These are phyloP conservation scores for Heliothis peltigera DNA, from an alignment of 2,888 invertebrate species.

Conservation along the genomic window DNA sequence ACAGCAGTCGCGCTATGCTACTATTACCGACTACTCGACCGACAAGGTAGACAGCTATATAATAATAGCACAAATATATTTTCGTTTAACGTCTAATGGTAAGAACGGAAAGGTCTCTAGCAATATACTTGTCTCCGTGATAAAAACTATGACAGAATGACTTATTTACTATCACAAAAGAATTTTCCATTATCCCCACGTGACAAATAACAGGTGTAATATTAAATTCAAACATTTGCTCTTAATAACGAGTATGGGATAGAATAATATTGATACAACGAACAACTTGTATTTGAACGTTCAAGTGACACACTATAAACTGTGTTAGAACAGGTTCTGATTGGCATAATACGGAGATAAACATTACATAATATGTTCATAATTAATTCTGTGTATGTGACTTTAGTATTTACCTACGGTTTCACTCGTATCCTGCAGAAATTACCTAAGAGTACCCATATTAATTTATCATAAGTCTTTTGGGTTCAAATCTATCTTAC, in stretches of 20 bases:
- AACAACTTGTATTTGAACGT: slow-evolving; percentile 37
- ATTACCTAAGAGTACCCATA: no score
- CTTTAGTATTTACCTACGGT: background rate
- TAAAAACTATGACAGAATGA: no score
- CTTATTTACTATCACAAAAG: background rate
- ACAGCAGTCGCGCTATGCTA: no score
- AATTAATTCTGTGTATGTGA: background rate
- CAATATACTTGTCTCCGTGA: background rate
- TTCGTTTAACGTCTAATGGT: no score
- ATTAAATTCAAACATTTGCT: slow-evolving; percentile 22
- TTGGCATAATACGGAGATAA: slow-evolving; percentile 5
- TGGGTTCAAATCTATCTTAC: no score
- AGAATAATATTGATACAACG: slow-evolving; percentile 33
- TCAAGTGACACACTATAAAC: slow-evolving; percentile 25
- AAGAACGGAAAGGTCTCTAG: no score
- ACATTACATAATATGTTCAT: slow-evolving; percentile 11
- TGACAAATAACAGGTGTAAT: slow-evolving; percentile 8
- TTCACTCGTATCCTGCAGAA: no score
- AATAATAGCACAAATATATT: no score
- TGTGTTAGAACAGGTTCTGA: slow-evolving; percentile 22
- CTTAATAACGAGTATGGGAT: slow-evolving; percentile 21
- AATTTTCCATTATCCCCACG: slow-evolving; percentile 8
- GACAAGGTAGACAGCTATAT: no score
- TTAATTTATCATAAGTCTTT: no score
- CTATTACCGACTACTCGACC: no score